Conservation (phyloP, 2,888 invertebrate species). For the Chalcosyrphus nemorum region DNA sequence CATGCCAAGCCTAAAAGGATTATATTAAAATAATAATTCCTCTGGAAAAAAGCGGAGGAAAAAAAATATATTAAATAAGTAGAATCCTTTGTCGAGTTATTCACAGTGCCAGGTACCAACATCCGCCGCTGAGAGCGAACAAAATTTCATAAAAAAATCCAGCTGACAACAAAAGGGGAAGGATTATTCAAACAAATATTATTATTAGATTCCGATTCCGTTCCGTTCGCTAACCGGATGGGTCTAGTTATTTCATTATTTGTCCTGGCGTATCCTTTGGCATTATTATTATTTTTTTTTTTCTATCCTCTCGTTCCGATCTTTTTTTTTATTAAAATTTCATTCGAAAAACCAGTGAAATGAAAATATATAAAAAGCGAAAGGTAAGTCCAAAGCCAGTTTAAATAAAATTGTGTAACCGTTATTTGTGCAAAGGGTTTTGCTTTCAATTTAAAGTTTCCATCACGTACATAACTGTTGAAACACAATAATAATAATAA, state of each 20-base stretch:
- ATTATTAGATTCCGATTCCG: conserved; percentile 30
- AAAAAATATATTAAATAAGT: not conserved
- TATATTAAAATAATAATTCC: not conserved
- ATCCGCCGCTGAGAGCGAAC: not conserved
- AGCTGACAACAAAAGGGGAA: not conserved
- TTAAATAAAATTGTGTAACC: not conserved
- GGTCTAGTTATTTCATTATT: conserved; percentile 14
- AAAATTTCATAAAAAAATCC: not conserved
- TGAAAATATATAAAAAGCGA: not conserved
- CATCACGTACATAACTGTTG: too few species aligned
- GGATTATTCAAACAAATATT: conserved; percentile 31
- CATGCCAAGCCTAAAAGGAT: not conserved
- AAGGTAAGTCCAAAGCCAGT: not conserved
- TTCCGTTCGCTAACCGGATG: not conserved
- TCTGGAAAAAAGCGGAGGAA: not conserved
- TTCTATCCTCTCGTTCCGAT: not conserved
- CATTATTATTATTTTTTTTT: not conserved
- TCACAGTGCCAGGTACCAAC: not conserved
- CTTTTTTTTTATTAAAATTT: not conserved
- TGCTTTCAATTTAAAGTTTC: not conserved
- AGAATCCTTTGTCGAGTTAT: conserved; percentile 18
- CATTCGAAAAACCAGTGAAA: not conserved
- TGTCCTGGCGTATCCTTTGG: conserved; percentile 4
- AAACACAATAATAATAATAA: too few species aligned
- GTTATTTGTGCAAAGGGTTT: not conserved